These are phyloP conservation scores for Triops longicaudatus DNA, from an alignment of 1,140 invertebrate species.

Conservation along the genomic window DNA sequence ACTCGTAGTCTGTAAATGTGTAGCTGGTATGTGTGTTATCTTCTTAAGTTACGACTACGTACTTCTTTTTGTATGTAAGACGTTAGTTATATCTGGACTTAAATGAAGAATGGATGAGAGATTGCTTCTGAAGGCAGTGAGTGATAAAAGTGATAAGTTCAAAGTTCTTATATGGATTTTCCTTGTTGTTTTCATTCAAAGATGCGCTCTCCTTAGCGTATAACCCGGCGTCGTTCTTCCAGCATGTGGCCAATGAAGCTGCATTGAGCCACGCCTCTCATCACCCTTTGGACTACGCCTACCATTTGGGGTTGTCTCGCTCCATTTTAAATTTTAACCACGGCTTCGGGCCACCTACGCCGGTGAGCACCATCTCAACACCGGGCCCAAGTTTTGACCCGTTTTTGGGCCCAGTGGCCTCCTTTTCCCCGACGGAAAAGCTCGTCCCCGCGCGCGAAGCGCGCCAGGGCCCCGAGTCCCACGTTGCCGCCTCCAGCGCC, in stretches of 20 bases:
- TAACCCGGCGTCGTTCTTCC: not conserved
- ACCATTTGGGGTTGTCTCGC: not conserved
- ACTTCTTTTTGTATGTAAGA: not conserved
- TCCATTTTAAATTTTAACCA: not conserved
- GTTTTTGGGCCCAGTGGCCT: not conserved
- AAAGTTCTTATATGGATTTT: not conserved
- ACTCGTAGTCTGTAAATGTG: too few species aligned
- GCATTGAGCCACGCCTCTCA: constrained; percentile 5
- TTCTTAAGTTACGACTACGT: not conserved
- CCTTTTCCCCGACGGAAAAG: constrained; percentile 1
- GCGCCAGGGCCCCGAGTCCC: not conserved
- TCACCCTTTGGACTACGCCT: not conserved
- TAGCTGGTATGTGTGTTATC: not conserved
- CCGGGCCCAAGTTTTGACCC: not conserved
- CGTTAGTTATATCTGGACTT: not conserved
- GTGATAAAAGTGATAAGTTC: constrained; percentile 2
- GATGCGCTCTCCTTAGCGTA: constrained; percentile 7
- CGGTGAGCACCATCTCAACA: not conserved
- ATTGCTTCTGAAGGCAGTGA: not conserved
- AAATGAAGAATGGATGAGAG: not conserved
- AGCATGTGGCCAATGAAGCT: not conserved
- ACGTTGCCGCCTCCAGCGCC: not conserved
- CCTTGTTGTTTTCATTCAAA: not conserved
- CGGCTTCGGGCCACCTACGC: not conserved
- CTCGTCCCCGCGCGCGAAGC: not conserved